phyloP scores from a whole-genome alignment of 2,113 vertebrate genomes.

The Austrofundulus limnaeus region DNA sequence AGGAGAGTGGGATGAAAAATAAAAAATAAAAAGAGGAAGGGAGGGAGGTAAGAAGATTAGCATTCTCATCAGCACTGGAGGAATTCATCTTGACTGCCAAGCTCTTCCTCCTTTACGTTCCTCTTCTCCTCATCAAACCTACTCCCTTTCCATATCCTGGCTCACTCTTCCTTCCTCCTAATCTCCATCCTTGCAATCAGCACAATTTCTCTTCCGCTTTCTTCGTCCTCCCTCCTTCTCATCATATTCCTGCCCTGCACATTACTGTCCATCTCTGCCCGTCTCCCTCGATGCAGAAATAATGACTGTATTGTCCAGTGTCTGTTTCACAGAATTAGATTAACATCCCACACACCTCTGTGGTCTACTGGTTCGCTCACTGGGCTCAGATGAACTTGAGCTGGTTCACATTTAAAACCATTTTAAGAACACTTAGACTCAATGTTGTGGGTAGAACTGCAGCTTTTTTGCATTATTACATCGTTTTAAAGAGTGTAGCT shows the following conservation, averaged over 20 bases:
- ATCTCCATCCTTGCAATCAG: slow-evolving; percentile 61
- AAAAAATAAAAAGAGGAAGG: slow-evolving; percentile 40
- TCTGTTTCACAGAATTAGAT: slow-evolving; percentile 51
- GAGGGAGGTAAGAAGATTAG: slow-evolving; percentile 65
- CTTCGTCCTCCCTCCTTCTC: slow-evolving; percentile 39
- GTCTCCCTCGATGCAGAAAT: slow-evolving; percentile 33
- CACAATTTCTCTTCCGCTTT: slow-evolving; percentile 22
- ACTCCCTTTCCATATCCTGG: slow-evolving; percentile 37
- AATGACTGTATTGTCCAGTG: slow-evolving; percentile 56
- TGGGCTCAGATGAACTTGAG: slow-evolving; percentile 21
- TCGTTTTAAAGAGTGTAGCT: not conserved
- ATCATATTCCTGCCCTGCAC: slow-evolving; percentile 28
- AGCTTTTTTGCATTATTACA: not conserved
- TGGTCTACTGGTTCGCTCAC: slow-evolving; percentile 49
- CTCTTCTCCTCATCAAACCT: slow-evolving; percentile 59
- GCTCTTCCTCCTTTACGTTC: slow-evolving; percentile 49
- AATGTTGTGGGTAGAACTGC: not conserved
- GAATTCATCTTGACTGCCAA: slow-evolving; percentile 74
- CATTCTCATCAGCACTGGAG: slow-evolving; percentile 76
- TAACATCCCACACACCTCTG: slow-evolving; percentile 11
- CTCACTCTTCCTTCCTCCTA: slow-evolving; percentile 26
- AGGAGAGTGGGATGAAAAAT: slow-evolving; percentile 51
- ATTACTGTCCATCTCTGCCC: slow-evolving; percentile 23
- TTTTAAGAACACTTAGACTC: not conserved
- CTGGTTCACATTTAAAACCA: not conserved